Evolutionary conservation across 2,113 vertebrate species (phyloP).

Genomic region (Dasyornis broadbenti): DNA sequence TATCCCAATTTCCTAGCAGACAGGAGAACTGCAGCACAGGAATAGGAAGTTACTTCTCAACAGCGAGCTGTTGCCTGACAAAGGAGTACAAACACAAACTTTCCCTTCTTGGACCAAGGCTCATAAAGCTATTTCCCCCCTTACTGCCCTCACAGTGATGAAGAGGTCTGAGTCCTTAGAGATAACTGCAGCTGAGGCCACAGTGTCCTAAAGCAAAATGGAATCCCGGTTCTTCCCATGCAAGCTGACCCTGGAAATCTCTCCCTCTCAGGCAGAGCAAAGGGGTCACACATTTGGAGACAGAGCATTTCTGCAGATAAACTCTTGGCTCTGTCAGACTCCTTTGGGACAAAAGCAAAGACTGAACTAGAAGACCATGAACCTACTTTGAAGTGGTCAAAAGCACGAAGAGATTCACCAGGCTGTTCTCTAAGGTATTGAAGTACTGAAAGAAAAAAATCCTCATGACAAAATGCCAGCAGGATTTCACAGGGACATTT

Average conservation of each 20-base stretch:
- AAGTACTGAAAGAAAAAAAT: conserved; percentile 83
- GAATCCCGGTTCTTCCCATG: not conserved
- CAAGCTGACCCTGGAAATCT: not conserved
- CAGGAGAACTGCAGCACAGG: not conserved
- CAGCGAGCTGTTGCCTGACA: not conserved
- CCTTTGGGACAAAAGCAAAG: not conserved
- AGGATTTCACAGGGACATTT: not conserved
- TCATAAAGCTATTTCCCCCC: not conserved
- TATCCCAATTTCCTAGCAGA: not conserved
- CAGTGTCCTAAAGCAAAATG: not conserved
- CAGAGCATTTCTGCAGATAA: not conserved
- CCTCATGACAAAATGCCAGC: not conserved
- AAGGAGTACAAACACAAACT: not conserved
- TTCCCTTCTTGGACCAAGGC: not conserved
- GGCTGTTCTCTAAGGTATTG: conserved; percentile 92
- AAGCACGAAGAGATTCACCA: conserved; percentile 94
- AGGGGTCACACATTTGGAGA: not conserved
- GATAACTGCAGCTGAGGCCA: not conserved
- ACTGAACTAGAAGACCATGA: not conserved
- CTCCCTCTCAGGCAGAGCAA: not conserved
- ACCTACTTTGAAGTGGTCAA: conserved; percentile 98
- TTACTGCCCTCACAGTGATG: not conserved
- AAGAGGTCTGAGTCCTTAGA: not conserved
- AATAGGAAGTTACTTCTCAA: not conserved
- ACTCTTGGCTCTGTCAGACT: not conserved